Percentiles rank a stretch among this genome's conserved stretches.
phyloP scores from a whole-genome alignment of 2,113 vertebrate genomes.

The Gymnarchus niloticus region DNA sequence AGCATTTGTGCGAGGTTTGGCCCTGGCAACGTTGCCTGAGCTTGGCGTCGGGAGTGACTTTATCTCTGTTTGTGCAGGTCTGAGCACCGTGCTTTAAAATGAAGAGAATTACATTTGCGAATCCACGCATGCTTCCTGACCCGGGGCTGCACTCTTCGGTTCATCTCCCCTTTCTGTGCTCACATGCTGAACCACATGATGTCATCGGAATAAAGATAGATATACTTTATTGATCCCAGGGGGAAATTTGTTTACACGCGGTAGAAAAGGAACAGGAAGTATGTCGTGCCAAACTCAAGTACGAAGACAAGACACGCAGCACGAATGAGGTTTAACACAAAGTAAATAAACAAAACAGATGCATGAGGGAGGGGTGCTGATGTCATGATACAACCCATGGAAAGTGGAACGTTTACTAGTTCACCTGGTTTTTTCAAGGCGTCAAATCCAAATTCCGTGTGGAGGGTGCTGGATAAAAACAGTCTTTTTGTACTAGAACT shows the following conservation, averaged over 20 bases:
- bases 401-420: constrained; percentile 7
- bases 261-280: too few relatives aligned
- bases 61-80: constrained; percentile 54
- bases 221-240: too few relatives aligned
- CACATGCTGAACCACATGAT: background rate
- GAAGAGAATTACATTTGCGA: background rate
- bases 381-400: background rate
- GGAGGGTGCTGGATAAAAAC: constrained; percentile 12
- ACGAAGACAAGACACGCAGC: too few relatives aligned
- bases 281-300: too few relatives aligned
- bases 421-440: constrained; percentile 2
- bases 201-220: constrained; percentile 1
- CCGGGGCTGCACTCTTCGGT: background rate
- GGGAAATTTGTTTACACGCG: too few relatives aligned
- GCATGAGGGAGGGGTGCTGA: too few relatives aligned
- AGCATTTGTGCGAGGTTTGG: background rate
- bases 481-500: constrained; percentile 1
- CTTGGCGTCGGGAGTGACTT: constrained; percentile 33
- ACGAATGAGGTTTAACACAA: too few relatives aligned
- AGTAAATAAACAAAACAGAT: too few relatives aligned
- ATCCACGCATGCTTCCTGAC: background rate
- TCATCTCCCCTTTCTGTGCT: background rate
- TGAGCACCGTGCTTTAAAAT: background rate
- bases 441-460: constrained; percentile 8
- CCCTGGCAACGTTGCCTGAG: background rate